A percentile compares a stretch with the other conserved stretches of the same genome.
phyloP scores from a whole-genome alignment of 2,797 vertebrate genomes.

The Anabas testudineus region DNA sequence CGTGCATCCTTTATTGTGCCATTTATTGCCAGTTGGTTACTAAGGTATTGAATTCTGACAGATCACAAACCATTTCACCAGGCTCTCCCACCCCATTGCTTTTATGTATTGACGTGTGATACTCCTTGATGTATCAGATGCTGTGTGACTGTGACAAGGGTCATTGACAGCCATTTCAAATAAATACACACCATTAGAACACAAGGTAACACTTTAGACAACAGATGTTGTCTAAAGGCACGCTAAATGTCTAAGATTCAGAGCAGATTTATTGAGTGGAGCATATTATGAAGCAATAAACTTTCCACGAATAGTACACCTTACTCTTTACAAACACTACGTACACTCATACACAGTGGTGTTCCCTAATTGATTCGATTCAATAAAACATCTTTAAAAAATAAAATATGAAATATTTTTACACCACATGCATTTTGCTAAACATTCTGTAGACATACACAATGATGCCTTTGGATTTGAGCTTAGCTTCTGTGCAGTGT shows the following conservation, averaged over 20 bases:
- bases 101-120: not conserved
- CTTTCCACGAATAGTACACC: too few relatives aligned
- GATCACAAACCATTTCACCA: not conserved
- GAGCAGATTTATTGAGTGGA: too few relatives aligned
- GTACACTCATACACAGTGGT: slow-evolving; percentile 1
- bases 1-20: too few relatives aligned
- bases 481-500: slow-evolving; percentile 19
- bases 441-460: not conserved
- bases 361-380: not conserved
- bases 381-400: not conserved
- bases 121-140: not conserved
- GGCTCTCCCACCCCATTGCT: not conserved
- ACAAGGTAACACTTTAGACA: too few relatives aligned
- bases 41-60: too few relatives aligned
- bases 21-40: too few relatives aligned
- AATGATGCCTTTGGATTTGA: slow-evolving; percentile 16
- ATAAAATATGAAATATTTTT: not conserved
- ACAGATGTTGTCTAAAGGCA: too few relatives aligned
- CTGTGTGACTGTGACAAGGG: not conserved
- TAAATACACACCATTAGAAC: too few relatives aligned
- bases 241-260: too few relatives aligned
- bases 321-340: not conserved
- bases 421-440: not conserved
- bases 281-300: not conserved
- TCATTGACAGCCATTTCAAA: not conserved